Evolutionary conservation across 2,888 invertebrate species (phyloP), one percentile per base, ranked within the genome.

Genomic region (Drosophila pegasa): DNA sequence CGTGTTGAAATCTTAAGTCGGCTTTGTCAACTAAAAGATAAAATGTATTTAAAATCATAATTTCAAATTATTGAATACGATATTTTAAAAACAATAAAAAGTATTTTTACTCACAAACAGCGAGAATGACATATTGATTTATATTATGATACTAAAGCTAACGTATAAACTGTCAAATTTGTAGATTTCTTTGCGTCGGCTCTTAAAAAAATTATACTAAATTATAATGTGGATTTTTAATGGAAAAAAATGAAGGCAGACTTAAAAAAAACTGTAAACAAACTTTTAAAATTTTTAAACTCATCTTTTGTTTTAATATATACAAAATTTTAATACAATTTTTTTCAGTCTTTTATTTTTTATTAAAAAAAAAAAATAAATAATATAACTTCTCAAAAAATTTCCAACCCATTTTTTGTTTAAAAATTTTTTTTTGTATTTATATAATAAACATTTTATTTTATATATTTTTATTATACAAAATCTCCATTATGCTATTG

Each of bases 21-120:
- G 37, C 16, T n/a, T 25, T 51, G 37, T 51, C 51, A 37, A 16
- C 51, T n/a, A 12, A 41, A 12, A 33, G 29, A 41, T 56, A 25
- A 31, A 56, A 40, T 22, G 3, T 16, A 33, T 27, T 18, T 29
- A 18, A 52, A 29, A 38, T 29, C 18, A 35, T 16, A 6, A 41
- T 14, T 18, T 18, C 14, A 18, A 31, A 27, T 3, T 18, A 29
- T 18, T 1, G 40, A 10, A 40, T 27, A 18, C n/a, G 2, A 40
- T 22, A 48, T 20, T 22, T n/a, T n/a, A n/a, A n/a, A n/a, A 20
- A 20, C 20, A 48, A 33, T 12, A 16, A 2, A 0, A 33, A 14
- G 2, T 8, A 0, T 8, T 2, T 29, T 8, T 8, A 29, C 8
- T 29, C 7, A 8, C 6, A 29, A 27, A 45, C n/a, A n/a, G n/a